phyloP scores from a whole-genome alignment of 1,140 invertebrate species.

The Macrosteles quadrilineatus region DNA sequence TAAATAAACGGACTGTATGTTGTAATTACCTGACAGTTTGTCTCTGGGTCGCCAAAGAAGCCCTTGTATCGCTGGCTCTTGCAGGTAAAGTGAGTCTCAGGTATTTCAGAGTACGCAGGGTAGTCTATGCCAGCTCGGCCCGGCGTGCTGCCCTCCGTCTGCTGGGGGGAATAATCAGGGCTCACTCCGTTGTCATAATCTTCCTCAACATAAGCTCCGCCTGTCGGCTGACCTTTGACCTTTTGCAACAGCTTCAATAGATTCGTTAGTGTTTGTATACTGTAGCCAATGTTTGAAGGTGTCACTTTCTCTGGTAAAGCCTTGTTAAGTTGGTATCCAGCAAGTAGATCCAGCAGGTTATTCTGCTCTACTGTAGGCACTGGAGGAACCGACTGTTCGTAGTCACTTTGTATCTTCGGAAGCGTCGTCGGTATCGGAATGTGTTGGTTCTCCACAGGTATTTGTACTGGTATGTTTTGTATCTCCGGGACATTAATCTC shows the following conservation, averaged over 20 bases:
- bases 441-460: neutral
- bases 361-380: constrained; percentile 1
- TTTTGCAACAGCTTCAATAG: constrained; percentile 52
- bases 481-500: neutral
- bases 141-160: constrained; percentile 64
- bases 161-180: constrained; percentile 36
- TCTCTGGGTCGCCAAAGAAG: constrained; percentile 86
- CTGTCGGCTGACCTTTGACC: constrained; percentile 33
- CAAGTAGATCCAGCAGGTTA: constrained; percentile 54
- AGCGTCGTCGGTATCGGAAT: neutral
- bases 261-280: constrained; percentile 71
- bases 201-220: neutral
- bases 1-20: too few relatives aligned
- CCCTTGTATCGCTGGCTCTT: constrained; percentile 85
- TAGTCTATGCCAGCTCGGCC: constrained; percentile 81
- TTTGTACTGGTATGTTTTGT: too few relatives aligned
- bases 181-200: constrained; percentile 16
- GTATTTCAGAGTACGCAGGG: constrained; percentile 73
- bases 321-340: constrained; percentile 69
- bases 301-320: constrained; percentile 71
- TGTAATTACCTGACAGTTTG: constrained; percentile 74
- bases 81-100: constrained; percentile 77
- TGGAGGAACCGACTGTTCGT: constrained; percentile 3
- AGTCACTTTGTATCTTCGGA: neutral
- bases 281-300: constrained; percentile 73